Base-by-base conservation (phyloP, 2,888 invertebrate genomes). In the Apodemia hepburni region DNA sequence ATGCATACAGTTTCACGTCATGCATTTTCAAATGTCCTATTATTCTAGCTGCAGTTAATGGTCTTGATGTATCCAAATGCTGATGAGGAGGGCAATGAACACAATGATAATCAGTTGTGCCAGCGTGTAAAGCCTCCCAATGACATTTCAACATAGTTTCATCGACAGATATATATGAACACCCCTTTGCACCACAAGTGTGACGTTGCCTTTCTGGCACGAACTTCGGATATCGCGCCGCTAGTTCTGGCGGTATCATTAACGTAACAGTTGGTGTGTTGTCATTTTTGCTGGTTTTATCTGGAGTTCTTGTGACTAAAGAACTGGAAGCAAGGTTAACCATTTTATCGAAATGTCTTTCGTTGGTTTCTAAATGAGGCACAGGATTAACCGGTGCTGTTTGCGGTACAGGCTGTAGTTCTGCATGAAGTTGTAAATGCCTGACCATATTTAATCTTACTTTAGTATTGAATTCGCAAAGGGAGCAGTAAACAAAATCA, bases 281-380 rank as follows among this genome's bases (percentile, higher is more conserved):
- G 3, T 74, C 75, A 0, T 64, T 54, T 1, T 70, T 69, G 17
- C 72, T 72, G 4, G 79, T 65, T 61, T 75, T 79, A 4, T 80
- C 81, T 11, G 69, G 66, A 22, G 63, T 70, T 65, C 75, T 84
- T 1, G 72, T 71, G 0, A 68, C 69, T 18, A 80, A 71, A 12
- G 94, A 96, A 70, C 95, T 96, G n/a, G 95, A 94, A 0, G 97
- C 96, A 18, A 96, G 90, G 78, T 97, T 97, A 0, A 95, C 92
- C 97, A 97, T 97, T 78, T 95, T 96, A 78, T 97, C 97, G 75
- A 97, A 97, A 93, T 96, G 96, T 70, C 93, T 94, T 75, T 96
- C 96, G 69, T 95, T 95, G 51, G 94, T 94, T 70, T 95, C 95
- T 47, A 96, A 85, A 76, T 95, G 96, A 0, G 96, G 96, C 7